These are phyloP conservation scores for Trissoscelio sp. DNA, from an alignment of 2,888 invertebrate genomes.

Conservation along the genomic window DNA sequence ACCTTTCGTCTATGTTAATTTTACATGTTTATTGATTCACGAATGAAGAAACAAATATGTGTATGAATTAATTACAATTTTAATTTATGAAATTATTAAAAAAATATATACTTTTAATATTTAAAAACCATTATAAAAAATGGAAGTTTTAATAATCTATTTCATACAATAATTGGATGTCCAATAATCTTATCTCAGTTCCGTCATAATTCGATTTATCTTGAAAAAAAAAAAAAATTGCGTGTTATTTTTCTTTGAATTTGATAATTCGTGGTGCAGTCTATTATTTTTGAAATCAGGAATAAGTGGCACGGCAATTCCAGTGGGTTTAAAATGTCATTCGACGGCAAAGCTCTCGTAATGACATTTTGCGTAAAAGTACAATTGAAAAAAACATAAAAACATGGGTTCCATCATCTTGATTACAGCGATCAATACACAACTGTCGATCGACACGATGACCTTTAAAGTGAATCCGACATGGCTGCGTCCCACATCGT, in stretches of 20 bases:
- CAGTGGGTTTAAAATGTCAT: constrained; percentile 24
- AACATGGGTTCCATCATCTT: constrained; percentile 42
- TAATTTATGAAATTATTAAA: no score
- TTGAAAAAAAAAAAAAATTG: neutral
- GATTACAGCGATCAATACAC: constrained; percentile 60
- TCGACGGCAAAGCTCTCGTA: constrained; percentile 11
- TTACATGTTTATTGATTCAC: no score
- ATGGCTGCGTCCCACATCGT: constrained; percentile 54
- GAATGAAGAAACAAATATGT: no score
- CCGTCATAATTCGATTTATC: neutral
- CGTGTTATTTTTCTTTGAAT: neutral
- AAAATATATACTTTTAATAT: no score
- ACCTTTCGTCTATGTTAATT: neutral
- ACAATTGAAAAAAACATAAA: constrained; percentile 34
- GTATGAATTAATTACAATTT: no score
- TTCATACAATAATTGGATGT: neutral
- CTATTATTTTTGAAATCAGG: constrained; percentile 17
- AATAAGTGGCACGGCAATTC: constrained; percentile 29
- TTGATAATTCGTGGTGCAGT: neutral
- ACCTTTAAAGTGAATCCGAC: constrained; percentile 61
- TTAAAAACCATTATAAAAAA: neutral
- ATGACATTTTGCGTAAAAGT: constrained; percentile 49
- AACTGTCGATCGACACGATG: constrained; percentile 63
- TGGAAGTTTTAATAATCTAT: neutral
- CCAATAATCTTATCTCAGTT: neutral